These are phyloP conservation scores for Drosophila pullipes DNA, from an alignment of 2,888 invertebrate species.

Conservation along the genomic window DNA sequence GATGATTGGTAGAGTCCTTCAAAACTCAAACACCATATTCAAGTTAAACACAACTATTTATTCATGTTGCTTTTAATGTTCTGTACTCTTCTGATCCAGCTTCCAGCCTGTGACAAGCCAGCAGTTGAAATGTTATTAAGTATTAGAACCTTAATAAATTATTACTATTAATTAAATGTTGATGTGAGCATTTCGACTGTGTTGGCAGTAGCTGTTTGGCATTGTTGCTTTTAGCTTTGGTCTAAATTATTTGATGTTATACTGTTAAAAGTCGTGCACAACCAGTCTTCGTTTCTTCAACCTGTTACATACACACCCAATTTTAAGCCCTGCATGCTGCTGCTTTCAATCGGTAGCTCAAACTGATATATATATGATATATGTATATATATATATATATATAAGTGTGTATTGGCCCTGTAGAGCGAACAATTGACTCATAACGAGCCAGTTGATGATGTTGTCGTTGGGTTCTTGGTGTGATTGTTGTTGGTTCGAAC, in stretches of 20 bases:
- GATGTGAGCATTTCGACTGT: background rate
- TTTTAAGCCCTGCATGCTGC: background rate
- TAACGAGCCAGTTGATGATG: constrained; percentile 45
- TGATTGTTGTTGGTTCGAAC: constrained; percentile 64
- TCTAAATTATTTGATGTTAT: background rate
- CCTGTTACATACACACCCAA: constrained; percentile 40
- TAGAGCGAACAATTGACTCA: constrained; percentile 53
- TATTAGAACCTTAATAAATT: background rate
- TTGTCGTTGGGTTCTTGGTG: constrained; percentile 44
- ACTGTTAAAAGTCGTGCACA: constrained; percentile 1
- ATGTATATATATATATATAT: background rate
- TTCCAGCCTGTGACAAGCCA: background rate
- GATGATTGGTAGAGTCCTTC: background rate
- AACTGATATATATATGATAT: constrained; percentile 4
- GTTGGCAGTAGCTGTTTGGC: background rate
- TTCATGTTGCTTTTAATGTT: background rate
- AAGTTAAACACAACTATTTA: background rate
- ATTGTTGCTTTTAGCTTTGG: background rate
- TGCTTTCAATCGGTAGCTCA: constrained; percentile 17
- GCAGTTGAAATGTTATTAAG: background rate
- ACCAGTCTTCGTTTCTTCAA: background rate
- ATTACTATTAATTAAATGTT: background rate
- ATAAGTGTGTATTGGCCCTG: constrained; percentile 23
- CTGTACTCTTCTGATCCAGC: background rate
- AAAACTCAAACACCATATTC: background rate